phyloP scores from a whole-genome alignment of 2,888 invertebrate genomes.

The Scaptodrosophila latifasciaeformis region DNA sequence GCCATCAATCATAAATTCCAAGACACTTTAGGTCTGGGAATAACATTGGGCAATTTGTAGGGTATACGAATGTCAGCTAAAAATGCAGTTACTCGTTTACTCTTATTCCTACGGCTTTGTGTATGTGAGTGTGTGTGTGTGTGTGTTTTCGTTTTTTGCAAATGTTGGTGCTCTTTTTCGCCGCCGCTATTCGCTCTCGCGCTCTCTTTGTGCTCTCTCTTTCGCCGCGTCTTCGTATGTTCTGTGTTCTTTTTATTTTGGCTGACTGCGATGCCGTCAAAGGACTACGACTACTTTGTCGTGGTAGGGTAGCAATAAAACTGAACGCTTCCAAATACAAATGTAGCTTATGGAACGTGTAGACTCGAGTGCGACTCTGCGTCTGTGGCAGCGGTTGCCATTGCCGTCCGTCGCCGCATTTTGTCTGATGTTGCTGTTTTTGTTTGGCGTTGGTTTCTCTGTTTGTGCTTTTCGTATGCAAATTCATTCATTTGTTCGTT shows the following conservation, averaged over 20 bases:
- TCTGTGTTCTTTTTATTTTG: slow-evolving; percentile 28
- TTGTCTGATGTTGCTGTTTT: slow-evolving; percentile 38
- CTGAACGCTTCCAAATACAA: slow-evolving; percentile 34
- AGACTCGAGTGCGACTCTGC: not conserved
- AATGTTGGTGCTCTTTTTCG: slow-evolving; percentile 21
- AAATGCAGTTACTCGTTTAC: not conserved
- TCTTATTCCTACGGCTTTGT: not conserved
- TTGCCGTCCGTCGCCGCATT: slow-evolving; percentile 10
- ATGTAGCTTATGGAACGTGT: slow-evolving; percentile 18
- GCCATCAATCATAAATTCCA: too few relatives aligned
- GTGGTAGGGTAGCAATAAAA: slow-evolving; percentile 45
- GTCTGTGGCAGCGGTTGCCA: not conserved
- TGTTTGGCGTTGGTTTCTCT: slow-evolving; percentile 37
- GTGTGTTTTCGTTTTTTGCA: slow-evolving; percentile 19
- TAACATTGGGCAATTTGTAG: not conserved
- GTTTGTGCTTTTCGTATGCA: slow-evolving; percentile 33
- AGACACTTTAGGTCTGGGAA: too few relatives aligned
- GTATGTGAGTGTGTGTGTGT: slow-evolving; percentile 25
- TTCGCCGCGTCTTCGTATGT: slow-evolving; percentile 9
- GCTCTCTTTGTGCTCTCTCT: slow-evolving; percentile 18
- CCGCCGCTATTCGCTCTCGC: too few relatives aligned
- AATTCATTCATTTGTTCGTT: slow-evolving; percentile 43
- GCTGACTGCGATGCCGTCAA: slow-evolving; percentile 19
- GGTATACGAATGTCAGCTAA: not conserved
- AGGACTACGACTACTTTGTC: slow-evolving; percentile 37